A percentile compares a stretch with the other conserved stretches of the same genome.
These are phyloP conservation scores for Sarcoramphus papa DNA, from an alignment of 2,797 vertebrate species.

Conservation along the genomic window DNA sequence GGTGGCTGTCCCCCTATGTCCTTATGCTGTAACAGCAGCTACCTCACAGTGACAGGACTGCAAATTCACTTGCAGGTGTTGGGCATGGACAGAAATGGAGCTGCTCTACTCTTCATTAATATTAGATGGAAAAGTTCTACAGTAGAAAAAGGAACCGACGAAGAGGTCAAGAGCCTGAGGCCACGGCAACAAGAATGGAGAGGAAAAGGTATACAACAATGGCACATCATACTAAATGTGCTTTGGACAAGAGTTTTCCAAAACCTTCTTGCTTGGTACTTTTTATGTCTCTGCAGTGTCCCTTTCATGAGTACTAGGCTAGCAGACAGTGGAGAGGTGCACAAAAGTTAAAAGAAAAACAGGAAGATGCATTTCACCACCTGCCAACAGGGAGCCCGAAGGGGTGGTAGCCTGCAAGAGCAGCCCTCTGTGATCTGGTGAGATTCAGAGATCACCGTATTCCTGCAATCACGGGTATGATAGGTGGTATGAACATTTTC, in stretches of 20 bases:
- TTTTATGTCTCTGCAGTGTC: not conserved
- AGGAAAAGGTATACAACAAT: not conserved
- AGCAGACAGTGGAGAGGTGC: not conserved
- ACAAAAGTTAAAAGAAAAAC: not conserved
- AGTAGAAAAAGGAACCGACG: not conserved
- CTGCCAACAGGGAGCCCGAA: not conserved
- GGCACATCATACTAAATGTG: not conserved
- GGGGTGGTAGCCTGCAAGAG: not conserved
- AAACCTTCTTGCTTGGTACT: not conserved
- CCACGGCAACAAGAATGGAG: not conserved
- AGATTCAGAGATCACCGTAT: not conserved
- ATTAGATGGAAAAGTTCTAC: not conserved
- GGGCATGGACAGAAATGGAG: not conserved
- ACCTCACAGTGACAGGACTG: not conserved
- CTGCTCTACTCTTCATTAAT: not conserved
- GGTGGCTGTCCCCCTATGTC: not conserved
- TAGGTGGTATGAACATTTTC: not conserved
- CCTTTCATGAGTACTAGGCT: not conserved
- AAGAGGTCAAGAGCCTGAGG: not conserved
- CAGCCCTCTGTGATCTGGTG: accelerated
- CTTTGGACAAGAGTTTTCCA: not conserved
- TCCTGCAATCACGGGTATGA: not conserved
- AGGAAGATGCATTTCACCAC: not conserved
- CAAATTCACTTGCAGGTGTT: not conserved
- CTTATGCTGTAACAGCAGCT: not conserved